Conservation (phyloP, 2,113 vertebrate species). For the Lophura nycthemera region DNA sequence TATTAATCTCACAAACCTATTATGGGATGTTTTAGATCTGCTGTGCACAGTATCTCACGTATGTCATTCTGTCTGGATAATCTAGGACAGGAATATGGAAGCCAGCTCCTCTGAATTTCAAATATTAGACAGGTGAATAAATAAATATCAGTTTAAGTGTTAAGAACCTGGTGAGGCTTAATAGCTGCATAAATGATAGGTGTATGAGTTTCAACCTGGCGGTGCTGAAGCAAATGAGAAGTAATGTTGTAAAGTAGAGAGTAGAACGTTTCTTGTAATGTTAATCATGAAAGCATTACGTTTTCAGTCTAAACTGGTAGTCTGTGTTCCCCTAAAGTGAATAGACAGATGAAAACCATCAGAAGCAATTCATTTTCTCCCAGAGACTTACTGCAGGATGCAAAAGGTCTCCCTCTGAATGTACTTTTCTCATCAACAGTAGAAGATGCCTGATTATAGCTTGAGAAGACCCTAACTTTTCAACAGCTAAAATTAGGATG, state of each 20-base stretch:
- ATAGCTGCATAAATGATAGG: background rate
- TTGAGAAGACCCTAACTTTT: background rate
- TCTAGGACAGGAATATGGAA: background rate
- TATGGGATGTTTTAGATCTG: background rate
- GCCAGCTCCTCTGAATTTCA: conserved; percentile 39
- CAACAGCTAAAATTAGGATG: background rate
- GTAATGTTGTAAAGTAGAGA: background rate
- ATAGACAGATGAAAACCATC: background rate
- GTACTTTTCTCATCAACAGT: background rate
- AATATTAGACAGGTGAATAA: conserved; percentile 48
- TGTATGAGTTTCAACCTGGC: background rate
- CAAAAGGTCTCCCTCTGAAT: background rate
- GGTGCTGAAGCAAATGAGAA: conserved; percentile 1
- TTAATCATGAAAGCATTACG: background rate
- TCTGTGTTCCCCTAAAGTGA: background rate
- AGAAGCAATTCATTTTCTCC: background rate
- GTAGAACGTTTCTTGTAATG: background rate
- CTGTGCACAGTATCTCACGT: background rate
- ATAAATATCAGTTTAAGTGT: conserved; percentile 41
- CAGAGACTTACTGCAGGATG: background rate
- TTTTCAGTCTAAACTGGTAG: background rate
- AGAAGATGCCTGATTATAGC: background rate
- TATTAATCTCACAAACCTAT: background rate
- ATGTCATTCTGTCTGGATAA: background rate
- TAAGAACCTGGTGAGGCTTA: background rate